Evolutionary conservation across 2,888 invertebrate genomes (phyloP), one percentile per base, ranked within the genome.

Genomic region (Apomyelois bistriatella): DNA sequence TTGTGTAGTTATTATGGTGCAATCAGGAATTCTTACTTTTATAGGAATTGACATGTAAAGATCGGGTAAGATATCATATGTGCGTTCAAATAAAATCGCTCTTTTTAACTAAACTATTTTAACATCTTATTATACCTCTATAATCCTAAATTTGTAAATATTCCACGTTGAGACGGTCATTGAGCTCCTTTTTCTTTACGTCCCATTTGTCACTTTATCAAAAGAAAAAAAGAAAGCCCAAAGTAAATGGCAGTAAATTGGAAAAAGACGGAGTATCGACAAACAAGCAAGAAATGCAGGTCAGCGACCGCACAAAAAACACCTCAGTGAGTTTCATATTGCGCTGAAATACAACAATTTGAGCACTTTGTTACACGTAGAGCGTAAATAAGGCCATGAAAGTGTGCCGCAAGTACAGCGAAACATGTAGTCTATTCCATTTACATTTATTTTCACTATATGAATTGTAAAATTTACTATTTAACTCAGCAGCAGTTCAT

Each of bases 261-360:
- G 56, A 62, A 62, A 67, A 70, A 70, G 62, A 22, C 22, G 52
- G 58, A 69, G 62, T 65, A 65, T 59, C 58, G 60, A 54, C 52
- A 60, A 65, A 58, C 54, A 59, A 65, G 66, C 68, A 68, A 69
- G 68, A 76, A 77, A 79, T 78, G 70, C 75, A 70, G 82, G 82
- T 81, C 82, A 74, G 64, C 70, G 79, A 75, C 80, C 80, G 74
- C 58, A 62, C 70, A 74, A 74, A 50, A 72, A 70, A 70, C 58
- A 70, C 61, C 60, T 70, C 60, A 58, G 56, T 48, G 56, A 62
- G 65, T 66, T 68, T 72, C 60, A 60, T 61, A 69, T 71, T 70
- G 69, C 64, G 63, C 72, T 76, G 72, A 76, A 76, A 73, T 58
- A 61, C 56, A 67, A 70, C 63, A 68, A 72, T 69, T 70, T 68